These are phyloP conservation scores for Himalopsyche phryganea DNA, from an alignment of 1,140 invertebrate species.

Conservation along the genomic window DNA sequence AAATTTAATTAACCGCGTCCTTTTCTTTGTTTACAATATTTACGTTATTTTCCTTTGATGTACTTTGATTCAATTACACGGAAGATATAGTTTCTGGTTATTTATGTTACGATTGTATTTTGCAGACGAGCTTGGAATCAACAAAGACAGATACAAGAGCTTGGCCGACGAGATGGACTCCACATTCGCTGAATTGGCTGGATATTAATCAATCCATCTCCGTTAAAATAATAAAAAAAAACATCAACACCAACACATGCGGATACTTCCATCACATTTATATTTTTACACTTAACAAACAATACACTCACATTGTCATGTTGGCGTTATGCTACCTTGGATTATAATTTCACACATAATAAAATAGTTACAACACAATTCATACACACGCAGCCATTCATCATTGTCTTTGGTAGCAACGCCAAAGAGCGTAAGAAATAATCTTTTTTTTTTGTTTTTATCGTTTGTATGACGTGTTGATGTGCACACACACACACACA, in stretches of 20 bases:
- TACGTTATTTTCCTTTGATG: too few species aligned
- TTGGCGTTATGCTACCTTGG: neutral
- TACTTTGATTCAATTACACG: too few species aligned
- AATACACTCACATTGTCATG: slow-evolving; percentile 1
- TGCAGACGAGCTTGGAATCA: slow-evolving; percentile 95
- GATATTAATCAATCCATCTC: slow-evolving; percentile 57
- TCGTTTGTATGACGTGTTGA: slow-evolving; percentile 18
- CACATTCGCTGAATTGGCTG: slow-evolving; percentile 93
- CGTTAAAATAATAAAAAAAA: slow-evolving; percentile 34
- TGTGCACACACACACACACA: slow-evolving; percentile 24
- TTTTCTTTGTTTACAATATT: too few species aligned
- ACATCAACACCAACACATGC: neutral
- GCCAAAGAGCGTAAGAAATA: slow-evolving; percentile 2
- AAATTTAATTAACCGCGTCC: too few species aligned
- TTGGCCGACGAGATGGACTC: slow-evolving; percentile 95
- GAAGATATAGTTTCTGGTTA: too few species aligned
- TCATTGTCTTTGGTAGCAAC: neutral
- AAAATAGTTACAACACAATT: neutral
- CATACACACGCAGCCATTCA: neutral
- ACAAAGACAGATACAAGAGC: slow-evolving; percentile 99
- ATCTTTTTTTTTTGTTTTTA: slow-evolving; percentile 26
- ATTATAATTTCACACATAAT: neutral
- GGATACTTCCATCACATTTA: neutral
- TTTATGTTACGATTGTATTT: neutral
- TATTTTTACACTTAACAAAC: slow-evolving; percentile 11